phyloP scores from a whole-genome alignment of 2,888 invertebrate genomes.

The Sesia bembeciformis region DNA sequence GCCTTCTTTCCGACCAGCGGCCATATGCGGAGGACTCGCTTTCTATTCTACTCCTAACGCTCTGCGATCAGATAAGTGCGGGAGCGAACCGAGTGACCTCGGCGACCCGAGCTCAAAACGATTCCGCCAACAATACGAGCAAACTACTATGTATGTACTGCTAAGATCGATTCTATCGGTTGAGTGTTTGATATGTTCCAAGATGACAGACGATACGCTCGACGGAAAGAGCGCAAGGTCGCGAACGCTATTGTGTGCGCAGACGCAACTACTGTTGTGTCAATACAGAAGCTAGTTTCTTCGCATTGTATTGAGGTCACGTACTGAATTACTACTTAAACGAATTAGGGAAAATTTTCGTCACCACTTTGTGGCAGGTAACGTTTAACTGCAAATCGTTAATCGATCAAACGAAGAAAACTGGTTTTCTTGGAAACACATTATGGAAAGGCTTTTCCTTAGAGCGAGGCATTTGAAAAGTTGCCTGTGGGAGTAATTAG shows the following conservation, averaged over 20 bases:
- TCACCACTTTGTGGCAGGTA: no score
- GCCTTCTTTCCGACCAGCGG: slow-evolving; percentile 19
- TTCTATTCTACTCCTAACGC: slow-evolving; percentile 32
- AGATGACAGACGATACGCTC: slow-evolving; percentile 1
- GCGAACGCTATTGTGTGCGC: slow-evolving; percentile 16
- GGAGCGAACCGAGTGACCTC: slow-evolving; percentile 9
- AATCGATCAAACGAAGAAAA: no score
- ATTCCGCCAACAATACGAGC: slow-evolving; percentile 1
- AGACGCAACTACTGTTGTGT: slow-evolving; percentile 28
- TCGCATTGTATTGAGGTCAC: not conserved
- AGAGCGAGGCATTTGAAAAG: no score
- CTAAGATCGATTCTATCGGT: slow-evolving; percentile 1
- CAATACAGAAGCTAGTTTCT: slow-evolving; percentile 19
- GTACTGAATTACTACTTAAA: not conserved
- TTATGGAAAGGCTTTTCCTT: no score
- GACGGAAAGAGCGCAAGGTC: slow-evolving; percentile 47
- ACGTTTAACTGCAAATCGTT: no score
- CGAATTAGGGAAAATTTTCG: no score
- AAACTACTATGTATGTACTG: not conserved
- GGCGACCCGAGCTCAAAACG: slow-evolving; percentile 6
- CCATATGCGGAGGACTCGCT: slow-evolving; percentile 32
- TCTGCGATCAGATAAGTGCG: slow-evolving; percentile 15
- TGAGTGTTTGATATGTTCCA: slow-evolving; percentile 7
- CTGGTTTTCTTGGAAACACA: no score
- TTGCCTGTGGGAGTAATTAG: no score